Base-by-base conservation (phyloP, 2,797 vertebrate genomes). In the Arrhamphus sclerolepis region DNA sequence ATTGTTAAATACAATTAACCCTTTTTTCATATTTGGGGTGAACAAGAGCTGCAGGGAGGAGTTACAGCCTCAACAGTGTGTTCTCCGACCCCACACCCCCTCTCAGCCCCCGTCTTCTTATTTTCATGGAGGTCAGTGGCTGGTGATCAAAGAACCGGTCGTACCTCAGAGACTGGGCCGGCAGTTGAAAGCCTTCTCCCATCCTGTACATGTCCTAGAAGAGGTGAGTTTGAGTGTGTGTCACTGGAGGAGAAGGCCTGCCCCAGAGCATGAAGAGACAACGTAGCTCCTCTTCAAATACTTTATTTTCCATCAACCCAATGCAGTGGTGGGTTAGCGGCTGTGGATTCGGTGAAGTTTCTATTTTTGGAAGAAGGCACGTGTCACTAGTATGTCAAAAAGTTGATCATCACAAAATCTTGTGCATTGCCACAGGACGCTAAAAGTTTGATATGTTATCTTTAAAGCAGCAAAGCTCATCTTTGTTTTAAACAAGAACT, bases 1-100 rank as follows among this genome's bases (percentile, higher is more conserved):
- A 91, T 93, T 91, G 92, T 92, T 91, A 90, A 92, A 91, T 89
- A 88, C 88, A 86, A 91, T 93, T 91, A 92, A 91, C 89, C 89
- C 89, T 89, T 85, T 89, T 83, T 85, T 88, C 81, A 83, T 78
- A 84, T 85, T 82, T 80, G 81, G 80, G 78, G 51, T 47, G 73
- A 75, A 82, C 69, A 80, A 70, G 80, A 43, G 50, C 72, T 51
- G 50, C 54, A 34, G 72, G 82, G 67, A 84, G 66, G 79, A 71
- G 75, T 31, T 55, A 57, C 56, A 49, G 66, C 43, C 69, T 78
- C 64, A 13, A 66, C 42, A 19, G 60, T 28, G 2, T 70, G 78
- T 70, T 68, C 68, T 26, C 67, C 26, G 2, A n/a, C n/a, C n/a
- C n/a, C n/a, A n/a, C n/a, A 49, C 24, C 40, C 64, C 20, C 48